These are phyloP conservation scores for Pyrgus malvae DNA, from an alignment of 2,888 invertebrate genomes.

Conservation along the genomic window DNA sequence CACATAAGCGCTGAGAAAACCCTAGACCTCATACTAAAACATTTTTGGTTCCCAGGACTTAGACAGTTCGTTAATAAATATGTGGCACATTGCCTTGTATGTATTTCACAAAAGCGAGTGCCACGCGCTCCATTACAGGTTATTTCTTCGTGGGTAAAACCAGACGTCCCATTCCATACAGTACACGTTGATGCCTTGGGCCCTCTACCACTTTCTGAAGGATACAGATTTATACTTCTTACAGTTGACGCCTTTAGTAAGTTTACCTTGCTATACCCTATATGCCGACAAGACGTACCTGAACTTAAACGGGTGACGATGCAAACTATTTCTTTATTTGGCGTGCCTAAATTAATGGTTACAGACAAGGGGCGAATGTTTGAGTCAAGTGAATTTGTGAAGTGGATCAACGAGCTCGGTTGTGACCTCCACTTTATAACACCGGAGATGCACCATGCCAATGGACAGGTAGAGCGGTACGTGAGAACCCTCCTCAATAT, in stretches of 20 bases:
- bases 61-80: slow-evolving; percentile 20
- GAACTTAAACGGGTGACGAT: slow-evolving; percentile 18
- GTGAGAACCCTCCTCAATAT: slow-evolving; percentile 26
- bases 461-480: slow-evolving; percentile 31
- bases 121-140: slow-evolving; percentile 6
- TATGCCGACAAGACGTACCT: slow-evolving; percentile 16
- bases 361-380: slow-evolving; percentile 33
- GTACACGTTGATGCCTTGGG: slow-evolving; percentile 20
- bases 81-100: slow-evolving; percentile 14
- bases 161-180: slow-evolving; percentile 4
- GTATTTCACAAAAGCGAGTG: slow-evolving; percentile 17
- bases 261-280: slow-evolving; percentile 22
- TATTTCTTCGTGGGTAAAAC: slow-evolving; percentile 22
- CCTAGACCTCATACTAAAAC: no score
- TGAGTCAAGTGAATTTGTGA: slow-evolving; percentile 27
- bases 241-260: slow-evolving; percentile 26
- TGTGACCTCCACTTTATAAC: slow-evolving; percentile 34
- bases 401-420: slow-evolving; percentile 28
- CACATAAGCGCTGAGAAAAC: no score
- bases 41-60: slow-evolving; percentile 30
- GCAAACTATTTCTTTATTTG: slow-evolving; percentile 16
- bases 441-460: slow-evolving; percentile 28
- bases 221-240: slow-evolving; percentile 14
- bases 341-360: slow-evolving; percentile 8
- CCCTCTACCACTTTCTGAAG: slow-evolving; percentile 19